Evolutionary conservation across 2,113 vertebrate species (phyloP), one percentile per base, ranked within the genome.

Genomic region (Falcunculus frontatus): DNA sequence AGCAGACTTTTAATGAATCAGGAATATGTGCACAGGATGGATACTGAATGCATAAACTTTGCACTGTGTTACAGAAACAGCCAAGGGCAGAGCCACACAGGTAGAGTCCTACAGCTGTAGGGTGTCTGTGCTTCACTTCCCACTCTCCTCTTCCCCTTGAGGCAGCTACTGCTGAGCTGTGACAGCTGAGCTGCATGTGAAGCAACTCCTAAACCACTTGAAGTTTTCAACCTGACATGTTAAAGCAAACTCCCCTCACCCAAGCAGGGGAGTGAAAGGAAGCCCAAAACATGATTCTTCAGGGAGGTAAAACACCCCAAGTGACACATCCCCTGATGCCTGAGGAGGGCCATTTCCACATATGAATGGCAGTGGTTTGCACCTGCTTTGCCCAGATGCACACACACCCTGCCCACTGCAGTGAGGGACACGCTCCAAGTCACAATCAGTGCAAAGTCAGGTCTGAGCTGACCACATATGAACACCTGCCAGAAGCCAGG

Each of bases 391-490:
- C 52, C 15, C 22, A 42, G 47, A 55, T 46, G 29, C n/a, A n/a
- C 0, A 3, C 35, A 22, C 4, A 0, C 33, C 30, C 67, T 47
- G 37, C 42, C 29, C 37, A 18, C 15, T 10, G n/a, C 4, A 11
- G 42, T 22, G 35, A 94, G 65, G 25, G 74, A 70, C 49, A 44
- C 1, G 0, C 19, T 83, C 35, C 21, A 35, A 89, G 69, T 74
- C 87, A n/a, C 5, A 10, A 41, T 55, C 35, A 68, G 16, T 22
- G 60, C 81, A 39, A 60, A 90, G 46, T 62, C 52, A 44, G 47
- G 53, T 70, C 73, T 9, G 4, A 89, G 52, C 17, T 20, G 10
- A 64, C 53, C 11, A 27, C 9, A 1, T 7, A 26, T 64, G 64
- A 60, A 47, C 30, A 39, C 11, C 39, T 68, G 49, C 26, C 62